These are phyloP conservation scores for Megaptera novaeangliae DNA, from an alignment of 2,113 vertebrate species.

Conservation along the genomic window DNA sequence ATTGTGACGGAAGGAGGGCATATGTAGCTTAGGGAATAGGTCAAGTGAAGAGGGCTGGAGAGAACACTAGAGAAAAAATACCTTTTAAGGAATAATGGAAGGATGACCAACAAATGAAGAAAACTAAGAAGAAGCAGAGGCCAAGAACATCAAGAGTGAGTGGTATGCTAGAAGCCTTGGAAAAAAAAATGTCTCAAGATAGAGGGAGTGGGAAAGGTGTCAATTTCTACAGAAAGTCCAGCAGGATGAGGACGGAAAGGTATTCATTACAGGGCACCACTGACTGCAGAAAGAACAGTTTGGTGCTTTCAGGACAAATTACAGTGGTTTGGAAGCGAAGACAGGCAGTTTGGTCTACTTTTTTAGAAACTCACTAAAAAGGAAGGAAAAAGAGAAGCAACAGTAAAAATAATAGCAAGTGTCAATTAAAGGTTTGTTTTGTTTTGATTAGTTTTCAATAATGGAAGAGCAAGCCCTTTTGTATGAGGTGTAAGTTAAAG, in stretches of 20 bases:
- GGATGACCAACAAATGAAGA: not conserved
- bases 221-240: not conserved
- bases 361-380: not conserved
- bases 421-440: not conserved
- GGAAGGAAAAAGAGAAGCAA: not conserved
- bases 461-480: not conserved
- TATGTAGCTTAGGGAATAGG: not conserved
- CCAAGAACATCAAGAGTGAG: not conserved
- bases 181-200: too few relatives aligned
- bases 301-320: not conserved
- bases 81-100: not conserved
- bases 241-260: not conserved
- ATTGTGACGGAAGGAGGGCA: not conserved
- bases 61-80: not conserved
- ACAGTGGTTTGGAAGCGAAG: not conserved
- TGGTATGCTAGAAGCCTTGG: not conserved
- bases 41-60: not conserved
- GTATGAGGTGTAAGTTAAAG: not conserved
- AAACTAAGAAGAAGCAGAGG: not conserved
- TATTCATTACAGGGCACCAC: not conserved
- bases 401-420: not conserved
- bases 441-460: not conserved
- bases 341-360: not conserved
- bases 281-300: not conserved
- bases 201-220: too few relatives aligned